A percentile compares a stretch with the other conserved stretches of the same genome.
These are phyloP conservation scores for Bellardia pandia DNA, from an alignment of 2,888 invertebrate species.

Conservation along the genomic window DNA sequence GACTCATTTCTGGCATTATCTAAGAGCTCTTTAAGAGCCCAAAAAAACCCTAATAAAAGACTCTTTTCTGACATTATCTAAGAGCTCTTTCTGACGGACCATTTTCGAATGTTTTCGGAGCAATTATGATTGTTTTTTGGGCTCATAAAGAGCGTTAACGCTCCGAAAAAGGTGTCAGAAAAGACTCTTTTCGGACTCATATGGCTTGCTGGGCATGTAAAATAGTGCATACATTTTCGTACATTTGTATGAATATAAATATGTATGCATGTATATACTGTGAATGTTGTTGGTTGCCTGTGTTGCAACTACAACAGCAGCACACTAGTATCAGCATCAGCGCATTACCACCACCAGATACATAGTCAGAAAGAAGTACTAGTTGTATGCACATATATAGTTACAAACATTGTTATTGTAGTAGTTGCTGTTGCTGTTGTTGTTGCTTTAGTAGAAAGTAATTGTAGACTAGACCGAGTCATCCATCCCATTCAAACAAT, in stretches of 20 bases:
- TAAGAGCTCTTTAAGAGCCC: no score
- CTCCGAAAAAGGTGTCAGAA: no score
- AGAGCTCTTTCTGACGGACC: no score
- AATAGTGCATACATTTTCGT: slow-evolving; percentile 24
- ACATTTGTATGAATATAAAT: slow-evolving; percentile 19
- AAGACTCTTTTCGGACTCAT: no score
- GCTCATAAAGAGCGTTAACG: no score
- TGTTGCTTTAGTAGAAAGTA: slow-evolving; percentile 66
- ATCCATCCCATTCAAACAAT: slow-evolving; percentile 64
- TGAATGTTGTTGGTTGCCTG: slow-evolving; percentile 40
- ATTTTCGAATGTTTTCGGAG: no score
- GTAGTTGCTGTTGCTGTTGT: slow-evolving; percentile 36
- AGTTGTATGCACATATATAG: neutral
- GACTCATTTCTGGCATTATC: no score
- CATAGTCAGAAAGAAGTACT: slow-evolving; percentile 49
- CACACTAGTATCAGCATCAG: slow-evolving; percentile 48
- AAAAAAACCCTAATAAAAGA: no score
- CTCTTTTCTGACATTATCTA: no score
- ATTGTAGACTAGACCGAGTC: slow-evolving; percentile 72
- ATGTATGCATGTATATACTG: slow-evolving; percentile 10
- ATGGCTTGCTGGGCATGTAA: no score
- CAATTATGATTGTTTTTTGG: no score
- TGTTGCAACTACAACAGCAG: slow-evolving; percentile 58
- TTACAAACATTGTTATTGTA: slow-evolving; percentile 21
- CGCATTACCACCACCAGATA: slow-evolving; percentile 61